Evolutionary conservation across 2,113 vertebrate genomes (phyloP).

Genomic region (Garra rufa): DNA sequence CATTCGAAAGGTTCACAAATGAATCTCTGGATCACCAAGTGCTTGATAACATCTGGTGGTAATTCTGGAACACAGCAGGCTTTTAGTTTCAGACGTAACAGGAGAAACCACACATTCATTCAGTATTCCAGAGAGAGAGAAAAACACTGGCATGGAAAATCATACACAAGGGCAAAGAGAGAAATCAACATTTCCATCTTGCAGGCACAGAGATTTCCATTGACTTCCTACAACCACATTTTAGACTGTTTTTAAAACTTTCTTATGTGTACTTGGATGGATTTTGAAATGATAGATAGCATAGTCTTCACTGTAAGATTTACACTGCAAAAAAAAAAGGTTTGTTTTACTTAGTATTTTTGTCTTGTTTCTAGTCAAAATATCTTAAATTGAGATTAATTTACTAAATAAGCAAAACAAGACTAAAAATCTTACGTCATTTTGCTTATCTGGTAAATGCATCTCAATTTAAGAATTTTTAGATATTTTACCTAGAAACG

Average conservation of each 20-base stretch:
- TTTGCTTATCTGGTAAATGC: no score
- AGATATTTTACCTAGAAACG: no score
- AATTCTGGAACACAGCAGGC: slow-evolving; percentile 4
- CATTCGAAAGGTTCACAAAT: neutral
- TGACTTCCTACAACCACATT: neutral
- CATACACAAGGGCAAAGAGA: neutral
- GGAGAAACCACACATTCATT: slow-evolving; percentile 22
- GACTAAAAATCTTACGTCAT: no score
- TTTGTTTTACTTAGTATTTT: no score
- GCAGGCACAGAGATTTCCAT: neutral
- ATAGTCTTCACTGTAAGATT: no score
- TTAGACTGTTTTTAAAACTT: neutral
- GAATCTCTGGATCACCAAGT: neutral
- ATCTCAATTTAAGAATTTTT: no score
- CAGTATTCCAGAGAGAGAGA: neutral
- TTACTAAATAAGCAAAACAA: no score
- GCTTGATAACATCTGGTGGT: slow-evolving; percentile 20
- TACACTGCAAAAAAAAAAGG: no score
- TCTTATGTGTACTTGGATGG: neutral
- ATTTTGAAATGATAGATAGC: no score
- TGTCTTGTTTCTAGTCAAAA: no score
- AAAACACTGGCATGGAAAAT: slow-evolving; percentile 6
- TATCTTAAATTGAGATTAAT: no score
- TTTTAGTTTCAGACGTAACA: neutral
- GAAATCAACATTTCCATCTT: slow-evolving; percentile 23